A percentile compares a stretch with the other conserved stretches of the same genome.
Evolutionary conservation across 2,888 invertebrate genomes (phyloP).

Genomic region (Hirtodrosophila histrioides): DNA sequence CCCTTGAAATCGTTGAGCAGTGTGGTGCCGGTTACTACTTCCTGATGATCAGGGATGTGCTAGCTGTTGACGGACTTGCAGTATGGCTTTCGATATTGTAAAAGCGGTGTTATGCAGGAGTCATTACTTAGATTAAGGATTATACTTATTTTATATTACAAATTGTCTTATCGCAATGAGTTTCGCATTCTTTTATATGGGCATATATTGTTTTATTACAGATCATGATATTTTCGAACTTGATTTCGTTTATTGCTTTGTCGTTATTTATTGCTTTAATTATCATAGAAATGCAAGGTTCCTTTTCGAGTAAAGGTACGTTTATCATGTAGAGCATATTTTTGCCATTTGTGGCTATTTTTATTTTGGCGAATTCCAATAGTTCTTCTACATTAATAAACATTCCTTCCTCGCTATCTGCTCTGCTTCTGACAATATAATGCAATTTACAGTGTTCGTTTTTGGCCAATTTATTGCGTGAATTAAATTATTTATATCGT

Average conservation of each 20-base stretch:
- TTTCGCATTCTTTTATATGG: neutral
- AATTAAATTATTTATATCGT: no score
- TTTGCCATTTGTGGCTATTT: no score
- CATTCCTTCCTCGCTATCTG: no score
- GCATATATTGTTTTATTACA: conserved; percentile 1
- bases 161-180: conserved; percentile 4
- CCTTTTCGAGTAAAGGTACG: no score
- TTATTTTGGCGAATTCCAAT: no score
- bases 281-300: no score
- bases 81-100: neutral
- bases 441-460: no score
- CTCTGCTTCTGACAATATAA: no score
- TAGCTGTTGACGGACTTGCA: neutral
- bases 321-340: no score
- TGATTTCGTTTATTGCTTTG: conserved; percentile 3
- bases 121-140: neutral
- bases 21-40: neutral
- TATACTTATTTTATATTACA: conserved; percentile 2
- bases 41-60: neutral
- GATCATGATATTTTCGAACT: conserved; percentile 1
- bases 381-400: no score
- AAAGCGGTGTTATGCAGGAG: neutral
- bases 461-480: no score
- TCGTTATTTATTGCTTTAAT: neutral
- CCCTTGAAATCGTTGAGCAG: neutral